A percentile compares a stretch with the other conserved stretches of the same genome.
Conservation (phyloP, 2,888 invertebrate species). For the Lepetodrilus schrolli region DNA sequence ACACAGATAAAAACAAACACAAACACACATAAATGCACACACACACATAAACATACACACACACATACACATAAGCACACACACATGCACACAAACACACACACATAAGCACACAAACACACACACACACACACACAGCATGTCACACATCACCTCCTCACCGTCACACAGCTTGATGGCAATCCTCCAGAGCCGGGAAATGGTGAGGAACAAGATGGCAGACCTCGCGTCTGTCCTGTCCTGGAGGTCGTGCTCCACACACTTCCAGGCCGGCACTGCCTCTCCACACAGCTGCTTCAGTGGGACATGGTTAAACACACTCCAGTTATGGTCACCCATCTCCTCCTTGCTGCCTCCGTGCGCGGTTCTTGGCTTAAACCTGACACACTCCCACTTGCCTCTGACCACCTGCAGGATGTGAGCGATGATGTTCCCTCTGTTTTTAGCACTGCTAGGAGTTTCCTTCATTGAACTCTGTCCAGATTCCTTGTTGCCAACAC, state of each 20-base stretch:
- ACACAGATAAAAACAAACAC: too few relatives aligned
- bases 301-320: background rate
- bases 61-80: too few relatives aligned
- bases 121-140: too few relatives aligned
- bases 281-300: slow-evolving; percentile 31
- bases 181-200: background rate
- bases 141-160: background rate
- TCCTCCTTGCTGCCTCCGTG: background rate
- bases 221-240: background rate
- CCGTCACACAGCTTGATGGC: slow-evolving; percentile 24
- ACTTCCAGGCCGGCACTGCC: slow-evolving; percentile 25
- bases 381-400: too few relatives aligned
- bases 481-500: background rate
- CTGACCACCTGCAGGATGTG: too few relatives aligned
- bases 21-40: too few relatives aligned
- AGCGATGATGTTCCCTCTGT: too few relatives aligned
- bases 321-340: background rate
- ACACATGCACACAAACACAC: too few relatives aligned
- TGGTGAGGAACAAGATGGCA: background rate
- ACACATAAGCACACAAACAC: too few relatives aligned
- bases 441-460: too few relatives aligned
- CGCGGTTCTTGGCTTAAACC: too few relatives aligned
- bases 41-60: too few relatives aligned
- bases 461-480: background rate
- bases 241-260: slow-evolving; percentile 21